Conservation (phyloP, 2,797 vertebrate species). For the Helarctos malayanus region DNA sequence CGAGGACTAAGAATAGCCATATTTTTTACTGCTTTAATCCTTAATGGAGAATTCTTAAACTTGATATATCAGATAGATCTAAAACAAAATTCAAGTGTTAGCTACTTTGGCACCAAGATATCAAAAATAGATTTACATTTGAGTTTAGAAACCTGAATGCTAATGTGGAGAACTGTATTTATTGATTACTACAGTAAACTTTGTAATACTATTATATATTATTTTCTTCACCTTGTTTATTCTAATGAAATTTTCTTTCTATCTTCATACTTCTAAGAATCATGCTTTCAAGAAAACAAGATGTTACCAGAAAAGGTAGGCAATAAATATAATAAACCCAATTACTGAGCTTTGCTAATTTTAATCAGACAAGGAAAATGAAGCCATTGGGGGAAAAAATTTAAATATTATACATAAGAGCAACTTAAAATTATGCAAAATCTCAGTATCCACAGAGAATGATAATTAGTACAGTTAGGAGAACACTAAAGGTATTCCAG, state of each 20-base stretch:
- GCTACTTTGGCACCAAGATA: neutral
- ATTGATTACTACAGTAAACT: neutral
- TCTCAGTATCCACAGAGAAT: neutral
- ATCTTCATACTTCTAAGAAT: neutral
- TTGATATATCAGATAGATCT: neutral
- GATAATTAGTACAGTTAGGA: neutral
- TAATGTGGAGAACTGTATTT: neutral
- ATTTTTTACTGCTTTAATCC: neutral
- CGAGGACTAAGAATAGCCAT: neutral
- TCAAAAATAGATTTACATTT: neutral
- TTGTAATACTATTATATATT: neutral
- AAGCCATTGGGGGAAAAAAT: neutral
- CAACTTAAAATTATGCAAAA: neutral
- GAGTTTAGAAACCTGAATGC: neutral
- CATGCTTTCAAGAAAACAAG: neutral
- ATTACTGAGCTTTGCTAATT: neutral
- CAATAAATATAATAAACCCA: neutral
- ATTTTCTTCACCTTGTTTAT: neutral
- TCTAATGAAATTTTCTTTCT: neutral
- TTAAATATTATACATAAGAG: neutral
- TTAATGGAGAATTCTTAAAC: slow-evolving; percentile 6
- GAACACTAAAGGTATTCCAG: neutral
- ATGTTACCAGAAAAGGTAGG: neutral
- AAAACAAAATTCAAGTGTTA: slow-evolving; percentile 39
- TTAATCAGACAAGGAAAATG: neutral